Conservation (phyloP, 2,888 invertebrate species). For the Drosophila lacicola region DNA sequence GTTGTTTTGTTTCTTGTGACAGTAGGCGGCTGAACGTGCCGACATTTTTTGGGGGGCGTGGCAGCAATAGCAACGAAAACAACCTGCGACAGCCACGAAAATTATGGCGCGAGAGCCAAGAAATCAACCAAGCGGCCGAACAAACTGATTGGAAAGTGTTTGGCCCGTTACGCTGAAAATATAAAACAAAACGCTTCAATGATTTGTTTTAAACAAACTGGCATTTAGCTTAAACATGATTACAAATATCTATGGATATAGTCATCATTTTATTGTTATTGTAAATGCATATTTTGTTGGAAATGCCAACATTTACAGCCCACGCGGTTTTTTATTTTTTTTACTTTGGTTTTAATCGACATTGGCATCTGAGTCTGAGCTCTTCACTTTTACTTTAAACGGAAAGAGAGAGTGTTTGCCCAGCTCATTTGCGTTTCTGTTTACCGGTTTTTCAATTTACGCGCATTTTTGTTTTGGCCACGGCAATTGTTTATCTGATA, state of each 20-base stretch:
- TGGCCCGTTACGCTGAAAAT: conserved; percentile 36
- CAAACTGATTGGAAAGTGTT: conserved; percentile 75
- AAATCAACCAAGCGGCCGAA: conserved; percentile 47
- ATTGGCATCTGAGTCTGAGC: conserved; percentile 14
- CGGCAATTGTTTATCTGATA: conserved; percentile 45
- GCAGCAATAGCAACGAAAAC: conserved; percentile 46
- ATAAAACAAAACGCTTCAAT: conserved; percentile 20
- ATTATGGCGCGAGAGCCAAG: conserved; percentile 64
- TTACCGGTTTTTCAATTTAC: conserved; percentile 74
- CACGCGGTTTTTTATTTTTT: conserved; percentile 29
- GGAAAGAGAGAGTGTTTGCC: conserved; percentile 82
- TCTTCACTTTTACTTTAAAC: conserved; percentile 82
- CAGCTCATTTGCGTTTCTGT: conserved; percentile 75
- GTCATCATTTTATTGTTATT: conserved; percentile 17
- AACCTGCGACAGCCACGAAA: conserved; percentile 41
- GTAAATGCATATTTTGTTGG: conserved; percentile 8
- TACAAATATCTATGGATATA: not conserved
- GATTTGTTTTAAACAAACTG: conserved; percentile 29
- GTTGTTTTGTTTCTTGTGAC: conserved; percentile 23
- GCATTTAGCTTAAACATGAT: conserved; percentile 23
- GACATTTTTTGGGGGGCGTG: conserved; percentile 66
- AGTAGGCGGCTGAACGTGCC: conserved; percentile 58
- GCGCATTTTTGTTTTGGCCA: conserved; percentile 43
- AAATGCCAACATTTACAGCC: conserved; percentile 24
- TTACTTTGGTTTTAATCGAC: conserved; percentile 10